A percentile compares a stretch with the other conserved stretches of the same genome.
These are phyloP conservation scores for Mionectes olivaceus DNA, from an alignment of 2,797 vertebrate species.

Conservation along the genomic window DNA sequence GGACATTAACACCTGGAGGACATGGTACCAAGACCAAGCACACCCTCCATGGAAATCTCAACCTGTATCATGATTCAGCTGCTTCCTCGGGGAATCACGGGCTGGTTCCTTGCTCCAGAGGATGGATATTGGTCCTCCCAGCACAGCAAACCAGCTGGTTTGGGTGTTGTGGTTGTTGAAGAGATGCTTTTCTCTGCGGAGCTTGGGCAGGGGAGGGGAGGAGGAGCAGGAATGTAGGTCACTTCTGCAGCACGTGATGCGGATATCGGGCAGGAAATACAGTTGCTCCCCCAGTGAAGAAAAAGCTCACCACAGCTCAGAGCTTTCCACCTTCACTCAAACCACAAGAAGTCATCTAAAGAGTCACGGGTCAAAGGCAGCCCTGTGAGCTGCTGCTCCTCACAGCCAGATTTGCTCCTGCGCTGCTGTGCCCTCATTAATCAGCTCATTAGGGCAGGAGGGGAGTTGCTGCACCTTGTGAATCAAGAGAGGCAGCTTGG, in stretches of 20 bases:
- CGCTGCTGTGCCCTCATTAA: not conserved
- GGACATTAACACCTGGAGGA: not conserved
- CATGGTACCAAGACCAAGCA: not conserved
- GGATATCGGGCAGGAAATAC: constrained; percentile 74
- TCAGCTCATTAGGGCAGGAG: not conserved
- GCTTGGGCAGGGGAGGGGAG: not conserved
- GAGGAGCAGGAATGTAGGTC: constrained; percentile 54
- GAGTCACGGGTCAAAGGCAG: constrained; percentile 39
- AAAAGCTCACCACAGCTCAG: constrained; percentile 56
- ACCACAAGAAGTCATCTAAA: constrained; percentile 62
- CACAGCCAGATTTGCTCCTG: not conserved
- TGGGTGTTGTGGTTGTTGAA: not conserved
- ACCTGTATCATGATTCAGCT: not conserved
- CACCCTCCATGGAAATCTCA: not conserved
- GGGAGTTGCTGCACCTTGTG: not conserved
- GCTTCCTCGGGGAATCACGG: not conserved
- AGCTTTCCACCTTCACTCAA: constrained; percentile 68
- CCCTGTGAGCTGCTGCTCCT: not conserved
- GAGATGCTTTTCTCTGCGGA: not conserved
- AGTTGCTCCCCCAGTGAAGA: constrained; percentile 67
- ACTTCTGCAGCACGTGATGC: constrained; percentile 50
- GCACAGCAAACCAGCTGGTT: not conserved
- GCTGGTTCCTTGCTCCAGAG: not conserved
- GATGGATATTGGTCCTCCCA: not conserved
- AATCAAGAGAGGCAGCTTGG: not conserved